Conservation (phyloP, 2,888 invertebrate species). For the Dinocampus coccinellae region DNA sequence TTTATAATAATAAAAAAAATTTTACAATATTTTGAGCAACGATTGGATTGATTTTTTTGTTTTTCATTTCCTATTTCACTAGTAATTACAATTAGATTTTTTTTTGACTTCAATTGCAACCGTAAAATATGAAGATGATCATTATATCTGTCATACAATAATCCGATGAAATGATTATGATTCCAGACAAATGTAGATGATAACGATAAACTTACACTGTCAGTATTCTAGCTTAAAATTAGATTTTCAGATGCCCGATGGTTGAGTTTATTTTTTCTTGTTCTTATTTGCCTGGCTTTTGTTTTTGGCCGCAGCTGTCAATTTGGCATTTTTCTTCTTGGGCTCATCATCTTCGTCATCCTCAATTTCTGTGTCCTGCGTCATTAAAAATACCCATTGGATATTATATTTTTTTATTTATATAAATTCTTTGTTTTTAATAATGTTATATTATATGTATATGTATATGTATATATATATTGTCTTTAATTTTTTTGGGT, state of each 20-base stretch:
- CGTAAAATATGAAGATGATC: slow-evolving; percentile 30
- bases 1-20: not conserved
- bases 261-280: slow-evolving; percentile 66
- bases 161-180: slow-evolving; percentile 58
- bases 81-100: slow-evolving; percentile 32
- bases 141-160: slow-evolving; percentile 20
- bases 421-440: slow-evolving; percentile 1
- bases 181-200: slow-evolving; percentile 63
- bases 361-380: slow-evolving; percentile 76
- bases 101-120: slow-evolving; percentile 27
- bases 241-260: slow-evolving; percentile 41
- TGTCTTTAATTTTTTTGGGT: not conserved
- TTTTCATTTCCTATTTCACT: slow-evolving; percentile 26
- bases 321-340: slow-evolving; percentile 84
- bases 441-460: no score
- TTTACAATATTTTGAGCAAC: not conserved
- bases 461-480: not conserved
- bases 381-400: slow-evolving; percentile 52
- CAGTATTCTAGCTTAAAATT: slow-evolving; percentile 65
- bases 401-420: slow-evolving; percentile 44
- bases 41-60: not conserved
- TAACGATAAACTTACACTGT: slow-evolving; percentile 65
- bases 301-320: slow-evolving; percentile 80
- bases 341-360: slow-evolving; percentile 84
- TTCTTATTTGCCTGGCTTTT: slow-evolving; percentile 72